These are phyloP conservation scores for Tympanuchus pallidicinctus DNA, from an alignment of 2,113 vertebrate species.

Conservation along the genomic window DNA sequence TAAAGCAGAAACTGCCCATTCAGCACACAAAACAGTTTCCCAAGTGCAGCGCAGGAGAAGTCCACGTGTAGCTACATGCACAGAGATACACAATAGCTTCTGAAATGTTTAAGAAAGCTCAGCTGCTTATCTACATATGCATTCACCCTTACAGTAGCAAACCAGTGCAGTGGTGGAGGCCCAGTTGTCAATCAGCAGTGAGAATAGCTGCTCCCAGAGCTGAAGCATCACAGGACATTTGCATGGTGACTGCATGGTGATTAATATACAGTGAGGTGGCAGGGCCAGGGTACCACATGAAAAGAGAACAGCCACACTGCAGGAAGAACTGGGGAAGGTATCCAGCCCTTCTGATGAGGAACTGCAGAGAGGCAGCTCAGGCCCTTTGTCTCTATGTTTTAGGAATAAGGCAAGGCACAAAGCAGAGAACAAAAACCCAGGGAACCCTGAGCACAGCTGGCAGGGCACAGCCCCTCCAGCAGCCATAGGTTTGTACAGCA, in stretches of 20 bases:
- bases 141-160: neutral
- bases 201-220: neutral
- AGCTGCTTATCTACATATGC: neutral
- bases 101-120: neutral
- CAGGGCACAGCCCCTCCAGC: neutral
- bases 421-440: neutral
- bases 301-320: neutral
- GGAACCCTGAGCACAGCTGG: fast-evolving
- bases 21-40: neutral
- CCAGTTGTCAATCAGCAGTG: neutral
- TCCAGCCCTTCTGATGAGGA: neutral
- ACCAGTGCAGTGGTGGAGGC: neutral
- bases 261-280: neutral
- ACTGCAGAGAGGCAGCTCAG: neutral
- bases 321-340: neutral
- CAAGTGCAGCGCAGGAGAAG: fast-evolving
- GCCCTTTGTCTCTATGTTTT: neutral
- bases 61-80: neutral
- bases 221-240: neutral
- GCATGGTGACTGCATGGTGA: neutral
- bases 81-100: neutral
- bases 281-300: neutral
- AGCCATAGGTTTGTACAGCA: neutral
- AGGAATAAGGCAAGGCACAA: neutral
- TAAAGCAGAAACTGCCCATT: neutral